Evolutionary conservation across 2,797 vertebrate species (phyloP).

Genomic region (Liasis olivaceus): DNA sequence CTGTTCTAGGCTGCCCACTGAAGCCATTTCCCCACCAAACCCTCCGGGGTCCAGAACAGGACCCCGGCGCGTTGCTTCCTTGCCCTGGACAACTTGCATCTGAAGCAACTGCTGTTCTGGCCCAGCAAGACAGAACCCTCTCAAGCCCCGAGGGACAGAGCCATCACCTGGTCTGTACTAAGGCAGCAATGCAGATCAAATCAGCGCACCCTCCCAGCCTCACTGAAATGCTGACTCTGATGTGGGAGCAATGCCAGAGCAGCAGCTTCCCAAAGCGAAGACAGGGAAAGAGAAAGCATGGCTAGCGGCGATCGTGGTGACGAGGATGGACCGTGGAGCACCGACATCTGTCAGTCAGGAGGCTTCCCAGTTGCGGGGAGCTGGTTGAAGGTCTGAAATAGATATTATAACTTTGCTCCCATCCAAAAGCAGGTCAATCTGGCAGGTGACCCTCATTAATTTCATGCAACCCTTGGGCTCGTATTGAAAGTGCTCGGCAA

Average conservation of each 20-base stretch:
- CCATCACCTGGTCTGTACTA: not conserved
- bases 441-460: not conserved
- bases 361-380: not conserved
- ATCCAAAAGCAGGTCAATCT: not conserved
- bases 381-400: not conserved
- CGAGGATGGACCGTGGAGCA: not conserved
- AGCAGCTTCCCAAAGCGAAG: not conserved
- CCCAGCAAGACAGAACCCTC: not conserved
- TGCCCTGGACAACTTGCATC: too few relatives aligned
- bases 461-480: not conserved
- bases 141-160: not conserved
- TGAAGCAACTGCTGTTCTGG: not conserved
- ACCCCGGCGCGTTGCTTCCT: too few relatives aligned
- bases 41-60: too few relatives aligned
- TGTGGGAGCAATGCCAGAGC: not conserved
- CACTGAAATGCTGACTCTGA: not conserved
- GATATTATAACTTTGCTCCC: not conserved
- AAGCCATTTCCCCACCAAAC: too few relatives aligned
- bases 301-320: not conserved
- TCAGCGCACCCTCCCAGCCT: not conserved
- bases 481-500: not conserved
- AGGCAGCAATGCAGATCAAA: not conserved
- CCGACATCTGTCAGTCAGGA: too few relatives aligned
- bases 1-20: too few relatives aligned
- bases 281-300: not conserved